These are phyloP conservation scores for Stenotaenia linearis DNA, from an alignment of 2,888 invertebrate genomes.

Conservation along the genomic window DNA sequence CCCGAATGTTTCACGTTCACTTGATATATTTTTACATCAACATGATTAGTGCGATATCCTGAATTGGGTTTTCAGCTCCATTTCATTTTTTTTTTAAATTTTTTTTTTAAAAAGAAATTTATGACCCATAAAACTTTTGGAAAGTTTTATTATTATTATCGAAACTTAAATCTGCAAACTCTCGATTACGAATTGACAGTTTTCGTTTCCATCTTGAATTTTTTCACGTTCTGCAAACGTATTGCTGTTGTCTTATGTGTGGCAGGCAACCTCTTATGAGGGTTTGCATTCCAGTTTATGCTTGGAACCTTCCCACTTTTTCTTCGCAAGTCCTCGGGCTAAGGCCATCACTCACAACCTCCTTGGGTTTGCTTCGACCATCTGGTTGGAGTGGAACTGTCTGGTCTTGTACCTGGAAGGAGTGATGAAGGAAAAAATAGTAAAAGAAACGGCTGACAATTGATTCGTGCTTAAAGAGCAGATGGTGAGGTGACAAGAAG, in stretches of 20 bases:
- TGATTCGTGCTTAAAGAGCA: constrained; percentile 14
- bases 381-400: constrained; percentile 24
- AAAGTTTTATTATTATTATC: too few relatives aligned
- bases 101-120: too few relatives aligned
- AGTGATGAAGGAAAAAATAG: background rate
- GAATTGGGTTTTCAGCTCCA: background rate
- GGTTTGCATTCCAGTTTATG: constrained; percentile 21
- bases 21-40: background rate
- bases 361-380: constrained; percentile 19
- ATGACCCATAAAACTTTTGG: too few relatives aligned
- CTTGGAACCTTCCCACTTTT: constrained; percentile 16
- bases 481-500: constrained; percentile 16
- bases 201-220: background rate
- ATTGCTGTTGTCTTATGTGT: background rate
- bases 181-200: background rate
- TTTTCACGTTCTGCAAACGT: background rate
- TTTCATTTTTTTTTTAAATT: background rate
- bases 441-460: constrained; percentile 13
- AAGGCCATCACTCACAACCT: constrained; percentile 24
- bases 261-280: background rate
- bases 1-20: background rate
- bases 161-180: too few relatives aligned
- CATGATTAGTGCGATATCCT: background rate
- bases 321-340: constrained; percentile 3
- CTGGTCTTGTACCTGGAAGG: constrained; percentile 22